Evolutionary conservation across 1,140 invertebrate genomes (phyloP).

Genomic region (Trichoplusia ni): DNA sequence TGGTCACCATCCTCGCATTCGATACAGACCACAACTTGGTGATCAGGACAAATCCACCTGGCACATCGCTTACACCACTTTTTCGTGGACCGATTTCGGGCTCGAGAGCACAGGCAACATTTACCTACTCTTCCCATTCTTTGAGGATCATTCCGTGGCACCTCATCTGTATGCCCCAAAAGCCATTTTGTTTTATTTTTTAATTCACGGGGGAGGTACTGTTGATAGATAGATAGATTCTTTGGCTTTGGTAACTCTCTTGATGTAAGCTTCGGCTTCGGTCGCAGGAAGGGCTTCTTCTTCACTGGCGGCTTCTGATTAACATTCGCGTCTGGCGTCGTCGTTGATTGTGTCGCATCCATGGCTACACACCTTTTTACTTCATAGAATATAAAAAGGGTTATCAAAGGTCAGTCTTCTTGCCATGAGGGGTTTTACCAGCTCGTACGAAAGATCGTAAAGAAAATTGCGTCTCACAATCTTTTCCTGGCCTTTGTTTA

Average conservation of each 20-base stretch:
- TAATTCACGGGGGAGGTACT: neutral
- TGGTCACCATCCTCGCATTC: neutral
- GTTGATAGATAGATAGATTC: too few relatives aligned
- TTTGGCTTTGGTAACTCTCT: too few relatives aligned
- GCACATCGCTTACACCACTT: constrained; percentile 4
- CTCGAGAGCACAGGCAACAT: neutral
- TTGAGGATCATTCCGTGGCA: neutral
- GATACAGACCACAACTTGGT: neutral
- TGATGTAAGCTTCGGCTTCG: too few relatives aligned
- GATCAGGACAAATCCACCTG: constrained; percentile 9
- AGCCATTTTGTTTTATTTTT: neutral
- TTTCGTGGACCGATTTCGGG: constrained; percentile 14
- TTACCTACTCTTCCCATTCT: constrained; percentile 6
- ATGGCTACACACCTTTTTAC: too few relatives aligned
- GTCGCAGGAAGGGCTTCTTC: too few relatives aligned
- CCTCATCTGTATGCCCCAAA: neutral
- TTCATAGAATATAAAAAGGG: too few relatives aligned
- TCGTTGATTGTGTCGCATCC: too few relatives aligned
- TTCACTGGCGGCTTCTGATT: too few relatives aligned
- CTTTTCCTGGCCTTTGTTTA: neutral
- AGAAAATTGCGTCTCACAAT: neutral
- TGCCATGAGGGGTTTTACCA: too few relatives aligned
- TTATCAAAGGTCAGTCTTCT: too few relatives aligned
- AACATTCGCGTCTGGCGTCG: too few relatives aligned
- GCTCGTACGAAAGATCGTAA: too few relatives aligned